These are phyloP conservation scores for Aldabrachelys gigantea DNA, from an alignment of 2,113 vertebrate species.

Conservation along the genomic window DNA sequence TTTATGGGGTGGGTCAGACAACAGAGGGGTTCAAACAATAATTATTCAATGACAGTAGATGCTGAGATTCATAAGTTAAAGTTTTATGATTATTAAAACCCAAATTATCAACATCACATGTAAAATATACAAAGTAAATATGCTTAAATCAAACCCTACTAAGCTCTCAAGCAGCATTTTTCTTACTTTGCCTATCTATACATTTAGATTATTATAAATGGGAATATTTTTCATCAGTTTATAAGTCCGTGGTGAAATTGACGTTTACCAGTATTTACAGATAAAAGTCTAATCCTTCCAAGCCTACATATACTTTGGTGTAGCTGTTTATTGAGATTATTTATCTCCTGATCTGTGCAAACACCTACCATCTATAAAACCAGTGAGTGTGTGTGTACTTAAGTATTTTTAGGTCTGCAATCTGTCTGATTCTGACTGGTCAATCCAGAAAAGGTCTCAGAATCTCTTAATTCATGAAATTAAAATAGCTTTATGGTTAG, in stretches of 20 bases:
- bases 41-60: not conserved
- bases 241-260: not conserved
- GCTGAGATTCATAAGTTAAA: not conserved
- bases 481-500: not conserved
- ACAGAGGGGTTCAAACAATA: not conserved
- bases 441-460: not conserved
- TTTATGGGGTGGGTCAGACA: not conserved
- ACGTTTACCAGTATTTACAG: not conserved
- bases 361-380: not conserved
- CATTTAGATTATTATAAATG: not conserved
- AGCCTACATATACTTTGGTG: not conserved
- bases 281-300: not conserved
- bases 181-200: not conserved
- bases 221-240: not conserved
- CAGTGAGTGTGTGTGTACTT: not conserved
- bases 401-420: not conserved
- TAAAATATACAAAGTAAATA: not conserved
- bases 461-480: not conserved
- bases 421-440: not conserved
- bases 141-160: not conserved
- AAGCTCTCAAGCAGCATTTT: not conserved
- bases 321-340: constrained; percentile 30
- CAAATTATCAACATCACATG: not conserved
- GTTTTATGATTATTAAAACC: not conserved
- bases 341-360: constrained; percentile 29